Percentiles rank a stretch among this genome's conserved stretches.
These are phyloP conservation scores for Vanacampus margaritifer DNA, from an alignment of 2,113 vertebrate species.

Conservation along the genomic window DNA sequence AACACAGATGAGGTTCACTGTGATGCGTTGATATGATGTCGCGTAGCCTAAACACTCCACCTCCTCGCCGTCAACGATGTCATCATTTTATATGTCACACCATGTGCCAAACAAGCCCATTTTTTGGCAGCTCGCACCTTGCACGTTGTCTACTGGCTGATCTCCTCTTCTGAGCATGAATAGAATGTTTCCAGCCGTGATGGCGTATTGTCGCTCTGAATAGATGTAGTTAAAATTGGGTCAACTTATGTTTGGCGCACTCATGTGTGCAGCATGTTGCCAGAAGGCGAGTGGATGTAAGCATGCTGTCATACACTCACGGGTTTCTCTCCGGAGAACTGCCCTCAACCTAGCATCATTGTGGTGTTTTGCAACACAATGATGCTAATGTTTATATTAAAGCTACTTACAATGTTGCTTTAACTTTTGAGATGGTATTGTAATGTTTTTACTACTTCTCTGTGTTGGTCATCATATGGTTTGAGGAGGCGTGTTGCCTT, in stretches of 20 bases:
- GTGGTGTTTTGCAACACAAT: too few species aligned
- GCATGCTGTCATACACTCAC: constrained; percentile 68
- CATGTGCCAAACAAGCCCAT: constrained; percentile 32
- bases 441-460: constrained; percentile 32
- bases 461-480: constrained; percentile 30
- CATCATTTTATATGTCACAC: constrained; percentile 37
- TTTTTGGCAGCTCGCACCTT: constrained; percentile 9
- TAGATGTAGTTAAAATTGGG: constrained; percentile 69
- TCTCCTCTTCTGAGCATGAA: constrained; percentile 36
- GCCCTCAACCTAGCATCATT: constrained; percentile 53
- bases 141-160: constrained; percentile 24
- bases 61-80: constrained; percentile 4
- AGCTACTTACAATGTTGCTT: neutral
- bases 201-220: constrained; percentile 62
- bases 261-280: constrained; percentile 69
- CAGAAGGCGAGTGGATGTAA: constrained; percentile 69
- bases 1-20: constrained; percentile 61
- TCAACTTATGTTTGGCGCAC: constrained; percentile 69
- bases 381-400: neutral
- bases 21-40: constrained; percentile 18
- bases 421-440: constrained; percentile 6
- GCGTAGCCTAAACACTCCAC: constrained; percentile 15
- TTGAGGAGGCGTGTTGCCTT: constrained; percentile 41
- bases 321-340: constrained; percentile 66
- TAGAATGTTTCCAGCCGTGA: constrained; percentile 45